A percentile compares a stretch with the other conserved stretches of the same genome.
Evolutionary conservation across 2,113 vertebrate genomes (phyloP).

Genomic region (Muntiacus muntjak): DNA sequence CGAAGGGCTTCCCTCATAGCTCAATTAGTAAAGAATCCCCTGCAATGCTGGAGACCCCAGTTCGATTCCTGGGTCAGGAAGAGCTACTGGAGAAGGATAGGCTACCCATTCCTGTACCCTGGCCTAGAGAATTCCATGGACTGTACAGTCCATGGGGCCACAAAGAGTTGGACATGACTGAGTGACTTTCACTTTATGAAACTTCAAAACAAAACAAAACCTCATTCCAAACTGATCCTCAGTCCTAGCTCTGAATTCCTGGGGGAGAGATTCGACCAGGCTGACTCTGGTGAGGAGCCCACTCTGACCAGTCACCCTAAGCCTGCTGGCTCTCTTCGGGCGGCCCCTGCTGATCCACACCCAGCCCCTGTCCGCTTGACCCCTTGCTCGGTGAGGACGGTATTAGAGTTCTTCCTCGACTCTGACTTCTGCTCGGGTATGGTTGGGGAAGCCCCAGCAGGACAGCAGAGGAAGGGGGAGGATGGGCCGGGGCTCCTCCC

Average conservation of each 20-base stretch:
- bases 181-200: not conserved
- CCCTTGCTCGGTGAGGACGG: not conserved
- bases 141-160: not conserved
- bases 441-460: not conserved
- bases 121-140: not conserved
- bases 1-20: not conserved
- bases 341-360: not conserved
- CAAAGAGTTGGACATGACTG: not conserved
- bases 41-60: not conserved
- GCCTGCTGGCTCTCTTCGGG: rapidly evolving
- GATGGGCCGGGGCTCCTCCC: rapidly evolving
- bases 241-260: not conserved
- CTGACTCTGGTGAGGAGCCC: not conserved
- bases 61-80: not conserved
- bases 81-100: not conserved
- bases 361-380: not conserved
- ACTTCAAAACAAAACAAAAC: not conserved
- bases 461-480: not conserved
- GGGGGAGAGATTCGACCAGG: not conserved
- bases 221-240: not conserved
- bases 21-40: not conserved
- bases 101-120: not conserved
- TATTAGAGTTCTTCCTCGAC: not conserved
- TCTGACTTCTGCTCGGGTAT: not conserved
- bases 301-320: not conserved